These are phyloP conservation scores for Cladorhizidae sp. DNA, from an alignment of 37 sponge, comb jelly and placozoan species.

Conservation along the genomic window DNA sequence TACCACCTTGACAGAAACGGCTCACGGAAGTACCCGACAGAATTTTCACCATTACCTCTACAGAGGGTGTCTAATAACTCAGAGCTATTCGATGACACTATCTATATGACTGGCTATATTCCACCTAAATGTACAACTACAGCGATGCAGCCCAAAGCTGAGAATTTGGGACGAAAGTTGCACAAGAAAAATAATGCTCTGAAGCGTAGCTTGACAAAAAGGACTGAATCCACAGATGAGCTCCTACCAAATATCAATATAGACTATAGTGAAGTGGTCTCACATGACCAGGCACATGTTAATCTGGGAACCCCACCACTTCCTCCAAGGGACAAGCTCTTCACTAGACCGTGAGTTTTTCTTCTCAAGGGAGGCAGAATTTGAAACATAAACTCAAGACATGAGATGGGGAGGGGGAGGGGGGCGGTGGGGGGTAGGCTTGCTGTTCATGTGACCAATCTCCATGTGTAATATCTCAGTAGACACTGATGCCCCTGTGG, in stretches of 20 bases:
- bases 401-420: too few relatives aligned
- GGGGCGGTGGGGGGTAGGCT: too few relatives aligned
- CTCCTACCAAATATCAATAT: neutral
- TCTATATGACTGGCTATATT: conserved; percentile 9
- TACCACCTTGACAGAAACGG: neutral
- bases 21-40: neutral
- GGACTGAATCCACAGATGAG: neutral
- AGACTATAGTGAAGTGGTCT: neutral
- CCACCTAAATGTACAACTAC: neutral
- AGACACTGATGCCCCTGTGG: too few relatives aligned
- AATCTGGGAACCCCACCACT: neutral
- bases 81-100: conserved; percentile 30
- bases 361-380: too few relatives aligned
- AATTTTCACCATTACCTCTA: neutral
- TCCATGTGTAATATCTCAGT: too few relatives aligned
- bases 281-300: neutral
- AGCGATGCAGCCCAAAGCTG: neutral
- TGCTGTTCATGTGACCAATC: too few relatives aligned
- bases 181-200: too few relatives aligned
- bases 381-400: too few relatives aligned
- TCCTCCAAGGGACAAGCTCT: neutral
- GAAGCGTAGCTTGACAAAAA: conserved; percentile 12
- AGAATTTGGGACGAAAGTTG: neutral
- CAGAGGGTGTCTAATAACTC: neutral
- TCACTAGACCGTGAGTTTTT: too few relatives aligned